These are phyloP conservation scores for Pangasius macronema DNA, from an alignment of 2,797 vertebrate genomes.

Conservation along the genomic window DNA sequence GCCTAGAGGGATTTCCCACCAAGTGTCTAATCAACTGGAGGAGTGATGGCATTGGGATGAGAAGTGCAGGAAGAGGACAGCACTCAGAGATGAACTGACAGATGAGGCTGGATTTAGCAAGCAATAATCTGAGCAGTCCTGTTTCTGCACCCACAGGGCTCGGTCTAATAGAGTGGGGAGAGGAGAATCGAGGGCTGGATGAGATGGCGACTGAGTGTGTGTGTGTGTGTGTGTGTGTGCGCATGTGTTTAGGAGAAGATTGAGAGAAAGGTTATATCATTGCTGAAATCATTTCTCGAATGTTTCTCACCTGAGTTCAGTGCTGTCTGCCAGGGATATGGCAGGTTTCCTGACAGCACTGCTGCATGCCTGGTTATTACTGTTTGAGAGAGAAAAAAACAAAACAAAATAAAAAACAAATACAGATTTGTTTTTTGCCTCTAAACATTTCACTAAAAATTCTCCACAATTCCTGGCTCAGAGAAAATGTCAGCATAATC, in stretches of 20 bases:
- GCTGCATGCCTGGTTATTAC: constrained; percentile 94
- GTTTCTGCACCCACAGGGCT: constrained; percentile 11
- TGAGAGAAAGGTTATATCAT: constrained; percentile 6
- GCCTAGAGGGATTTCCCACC: constrained; percentile 12
- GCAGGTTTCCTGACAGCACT: constrained; percentile 91
- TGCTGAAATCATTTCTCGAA: constrained; percentile 31
- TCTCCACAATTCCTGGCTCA: background rate
- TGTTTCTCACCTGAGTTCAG: constrained; percentile 86
- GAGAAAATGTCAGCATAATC: background rate
- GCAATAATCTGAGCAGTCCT: constrained; percentile 25
- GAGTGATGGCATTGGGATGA: background rate
- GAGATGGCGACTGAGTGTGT: constrained; percentile 2
- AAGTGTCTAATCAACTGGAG: constrained; percentile 5
- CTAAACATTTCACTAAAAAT: constrained; percentile 13
- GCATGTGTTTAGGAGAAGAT: constrained; percentile 9
- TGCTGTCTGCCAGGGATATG: constrained; percentile 96
- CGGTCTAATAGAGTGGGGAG: constrained; percentile 24
- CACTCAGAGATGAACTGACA: background rate
- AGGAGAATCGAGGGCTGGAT: constrained; percentile 17
- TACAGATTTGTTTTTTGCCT: background rate
- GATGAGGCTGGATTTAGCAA: constrained; percentile 29
- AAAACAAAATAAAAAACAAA: background rate
- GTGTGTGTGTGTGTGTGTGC: background rate
- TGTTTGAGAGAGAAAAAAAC: constrained; percentile 61
- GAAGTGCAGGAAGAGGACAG: constrained; percentile 19